Base-by-base conservation (phyloP, 2,113 vertebrate genomes). In the Pachypanchax playfairii region DNA sequence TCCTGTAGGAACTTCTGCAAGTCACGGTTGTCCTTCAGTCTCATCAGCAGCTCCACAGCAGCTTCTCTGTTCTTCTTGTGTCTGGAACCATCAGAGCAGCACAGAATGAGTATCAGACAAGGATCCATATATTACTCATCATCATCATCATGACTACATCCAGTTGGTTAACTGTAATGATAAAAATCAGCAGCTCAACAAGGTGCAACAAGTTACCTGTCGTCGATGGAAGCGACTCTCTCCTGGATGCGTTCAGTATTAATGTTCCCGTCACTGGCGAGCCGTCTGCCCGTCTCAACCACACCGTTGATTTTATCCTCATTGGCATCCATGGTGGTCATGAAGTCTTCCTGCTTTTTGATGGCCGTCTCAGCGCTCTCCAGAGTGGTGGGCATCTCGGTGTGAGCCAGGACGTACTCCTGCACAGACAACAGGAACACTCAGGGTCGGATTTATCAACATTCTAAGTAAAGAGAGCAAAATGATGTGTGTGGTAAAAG, bases 291-390 rank as follows among this genome's bases (percentile, higher is more conserved):
- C 0, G 95, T 94, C 73, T 98, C 97, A 56, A 98, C 94, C 35
- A 98, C 96, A 0, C 93, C 90, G 0, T 94, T 97, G 85, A 98
- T 97, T 88, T 98, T 98, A 63, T 98, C 97, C 74, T 98, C 96
- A 0, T 96, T 98, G 88, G 96, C 96, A 2, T 98, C 97, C 97
- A 98, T 98, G 0, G 97, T 98, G 82, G 96, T 98, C 96, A 98
- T 98, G 88, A 98, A 97, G 90, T 98, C 97, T 79, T 98, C 97
- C 76, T 98, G 97, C 70, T 95, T 98, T 77, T 95, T 98, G 77
- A 98, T 98, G 58, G 96, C 95, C 2, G 92, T 96, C 88, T 98
- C 96, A 1, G 97, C 97, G 1, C 89, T 94, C 89, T 98, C 95
- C 75, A 98, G 89, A 1, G 94, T 98, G 61, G 93, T 93, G 39